Evolutionary conservation across 2,888 invertebrate genomes (phyloP), one percentile per base, ranked within the genome.

Genomic region (Microplitis manilae): DNA sequence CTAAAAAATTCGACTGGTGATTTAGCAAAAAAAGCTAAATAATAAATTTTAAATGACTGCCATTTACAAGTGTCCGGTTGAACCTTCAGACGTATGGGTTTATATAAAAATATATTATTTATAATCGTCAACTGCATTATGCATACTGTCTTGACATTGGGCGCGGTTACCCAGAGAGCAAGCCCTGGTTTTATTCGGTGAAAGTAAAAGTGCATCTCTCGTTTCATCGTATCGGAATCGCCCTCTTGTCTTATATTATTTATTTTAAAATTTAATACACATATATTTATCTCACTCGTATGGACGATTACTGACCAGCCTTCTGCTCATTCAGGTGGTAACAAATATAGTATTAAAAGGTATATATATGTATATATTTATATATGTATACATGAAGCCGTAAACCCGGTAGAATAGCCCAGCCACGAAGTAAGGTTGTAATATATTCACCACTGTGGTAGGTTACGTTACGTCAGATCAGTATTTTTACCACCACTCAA

Each of bases 181-280:
- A 81, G 81, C 80, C 80, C 80, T 81, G 79, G 78, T 79, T 79
- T 83, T 80, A 80, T 83, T 81, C 79, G 80, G 85, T 85, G 85
- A 85, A 85, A 85, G 85, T 85, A 78, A 74, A 73, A 60, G 72
- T 79, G 91, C 90, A 5, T 68, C 13, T 50, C 20, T 41, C 8
- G 30, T 70, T 17, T 70, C 50, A 50, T 50, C 15, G 50, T 20
- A 50, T 13, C 9, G 20, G 30, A 50, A 30, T 70, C 60, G 60
- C 70, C 50, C 60, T 50, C 15, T 6, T 15, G 30, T 60, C 30
- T 70, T n/a, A 20, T 7, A 17, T 70, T 59, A 50, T 50, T 70
- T 50, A 20, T 50, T 20, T 20, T 62, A 8, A 30, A 17, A 15
- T 20, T 62, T 20, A 15, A 17, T 62, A 1, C 20, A 62, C 68